Conservation (phyloP, 2,888 invertebrate genomes). For the Mimumesa dahlbomi region DNA sequence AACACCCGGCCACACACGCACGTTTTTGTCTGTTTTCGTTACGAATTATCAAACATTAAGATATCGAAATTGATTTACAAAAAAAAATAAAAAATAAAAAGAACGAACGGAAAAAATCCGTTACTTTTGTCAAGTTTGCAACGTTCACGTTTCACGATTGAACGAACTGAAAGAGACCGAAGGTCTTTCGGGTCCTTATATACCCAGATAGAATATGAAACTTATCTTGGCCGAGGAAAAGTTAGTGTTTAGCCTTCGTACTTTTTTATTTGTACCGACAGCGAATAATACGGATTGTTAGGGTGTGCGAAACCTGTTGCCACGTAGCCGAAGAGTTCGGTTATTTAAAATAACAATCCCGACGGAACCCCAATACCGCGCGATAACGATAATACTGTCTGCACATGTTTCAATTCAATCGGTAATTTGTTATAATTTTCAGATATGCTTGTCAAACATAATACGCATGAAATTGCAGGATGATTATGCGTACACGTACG, state of each 20-base stretch:
- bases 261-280: constrained; percentile 49
- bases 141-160: constrained; percentile 17
- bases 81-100: constrained; percentile 1
- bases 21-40: not conserved
- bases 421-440: too few species aligned
- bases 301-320: not conserved
- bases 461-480: too few species aligned
- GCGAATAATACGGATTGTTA: constrained; percentile 14
- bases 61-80: too few species aligned
- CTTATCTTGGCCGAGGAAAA: constrained; percentile 48
- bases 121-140: constrained; percentile 5
- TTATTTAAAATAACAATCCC: too few species aligned
- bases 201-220: constrained; percentile 37
- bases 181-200: constrained; percentile 43
- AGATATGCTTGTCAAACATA: too few species aligned
- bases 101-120: too few species aligned
- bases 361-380: too few species aligned
- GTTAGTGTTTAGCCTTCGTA: constrained; percentile 57
- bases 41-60: too few species aligned
- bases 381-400: too few species aligned
- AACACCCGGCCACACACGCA: not conserved
- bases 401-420: too few species aligned
- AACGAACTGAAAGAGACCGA: constrained; percentile 50
- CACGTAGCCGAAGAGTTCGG: too few species aligned
- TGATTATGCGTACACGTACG: too few species aligned